Conservation (phyloP, 1,140 invertebrate species). For the Lasioglossum baleicum region DNA sequence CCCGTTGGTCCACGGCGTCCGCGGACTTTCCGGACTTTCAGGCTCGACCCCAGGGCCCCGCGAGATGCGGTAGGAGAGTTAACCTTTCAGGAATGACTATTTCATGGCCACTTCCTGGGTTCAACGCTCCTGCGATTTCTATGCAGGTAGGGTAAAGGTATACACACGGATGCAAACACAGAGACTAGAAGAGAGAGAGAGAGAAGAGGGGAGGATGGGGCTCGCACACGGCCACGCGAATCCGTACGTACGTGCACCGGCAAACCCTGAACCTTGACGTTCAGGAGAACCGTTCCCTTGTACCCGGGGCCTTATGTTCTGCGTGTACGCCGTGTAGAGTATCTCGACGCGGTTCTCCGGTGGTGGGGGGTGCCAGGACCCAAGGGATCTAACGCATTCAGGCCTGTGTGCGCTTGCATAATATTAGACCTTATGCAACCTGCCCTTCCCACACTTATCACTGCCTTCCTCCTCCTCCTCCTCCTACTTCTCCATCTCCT, state of each 20-base stretch:
- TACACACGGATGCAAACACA: constrained; percentile 29
- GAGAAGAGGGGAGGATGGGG: background rate
- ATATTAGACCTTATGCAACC: constrained; percentile 78
- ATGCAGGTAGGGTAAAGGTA: constrained; percentile 67
- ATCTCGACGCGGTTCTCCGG: background rate
- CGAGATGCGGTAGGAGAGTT: constrained; percentile 71
- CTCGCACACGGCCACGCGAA: constrained; percentile 5
- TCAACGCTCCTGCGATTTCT: constrained; percentile 76
- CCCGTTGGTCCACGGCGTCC: constrained; percentile 43
- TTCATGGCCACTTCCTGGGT: constrained; percentile 78
- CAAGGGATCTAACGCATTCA: constrained; percentile 76
- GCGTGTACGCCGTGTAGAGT: constrained; percentile 60
- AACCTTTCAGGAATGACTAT: constrained; percentile 77
- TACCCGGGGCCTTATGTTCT: constrained; percentile 56
- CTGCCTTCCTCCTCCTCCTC: constrained; percentile 67
- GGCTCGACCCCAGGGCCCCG: constrained; percentile 63
- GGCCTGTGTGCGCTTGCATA: constrained; percentile 74
- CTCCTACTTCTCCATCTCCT: constrained; percentile 33
- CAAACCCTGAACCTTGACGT: constrained; percentile 58
- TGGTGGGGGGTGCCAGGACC: constrained; percentile 18
- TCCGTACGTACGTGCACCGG: constrained; percentile 35
- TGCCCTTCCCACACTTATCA: constrained; percentile 81
- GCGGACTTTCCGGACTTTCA: constrained; percentile 65
- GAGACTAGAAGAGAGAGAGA: too few species aligned
- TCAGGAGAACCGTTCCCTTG: constrained; percentile 59